Percentiles rank a stretch among this genome's conserved stretches.
These are phyloP conservation scores for Gadus macrocephalus DNA, from an alignment of 2,113 vertebrate species.

Conservation along the genomic window DNA sequence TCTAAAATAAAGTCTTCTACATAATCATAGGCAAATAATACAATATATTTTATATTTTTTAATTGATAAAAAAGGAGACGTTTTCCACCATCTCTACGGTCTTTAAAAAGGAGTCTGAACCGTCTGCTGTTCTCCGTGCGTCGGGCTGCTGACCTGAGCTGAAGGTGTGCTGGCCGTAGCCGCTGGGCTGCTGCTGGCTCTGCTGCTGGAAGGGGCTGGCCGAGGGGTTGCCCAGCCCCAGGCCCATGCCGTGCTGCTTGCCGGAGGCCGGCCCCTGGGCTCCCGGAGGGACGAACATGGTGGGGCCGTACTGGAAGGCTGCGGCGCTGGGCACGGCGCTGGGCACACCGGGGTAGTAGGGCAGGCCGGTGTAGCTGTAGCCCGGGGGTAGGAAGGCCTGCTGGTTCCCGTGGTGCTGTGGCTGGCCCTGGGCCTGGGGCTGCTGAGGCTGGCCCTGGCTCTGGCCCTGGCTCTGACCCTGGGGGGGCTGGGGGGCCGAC, in stretches of 20 bases:
- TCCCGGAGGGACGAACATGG: conserved; percentile 89
- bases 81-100: no score
- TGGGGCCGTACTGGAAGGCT: conserved; percentile 94
- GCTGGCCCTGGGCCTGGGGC: conserved; percentile 89
- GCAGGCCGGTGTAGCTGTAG: conserved; percentile 98
- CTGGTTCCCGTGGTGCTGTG: conserved; percentile 88
- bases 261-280: conserved; percentile 76
- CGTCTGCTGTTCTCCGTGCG: neutral
- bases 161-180: conserved; percentile 89
- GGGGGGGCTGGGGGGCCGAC: conserved; percentile 74
- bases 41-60: no score
- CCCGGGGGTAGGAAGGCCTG: conserved; percentile 97
- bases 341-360: conserved; percentile 94
- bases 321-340: conserved; percentile 84
- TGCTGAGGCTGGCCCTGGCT: conserved; percentile 89
- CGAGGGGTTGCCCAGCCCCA: conserved; percentile 79
- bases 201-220: conserved; percentile 87
- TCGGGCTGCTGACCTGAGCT: conserved; percentile 74
- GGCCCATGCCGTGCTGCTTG: conserved; percentile 87
- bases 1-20: no score
- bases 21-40: no score
- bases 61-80: no score
- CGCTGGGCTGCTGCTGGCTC: conserved; percentile 76
- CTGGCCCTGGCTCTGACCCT: conserved; percentile 92
- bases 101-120: no score